Base-by-base conservation (phyloP, 2,888 invertebrate species). In the Leistus spinibarbis region DNA sequence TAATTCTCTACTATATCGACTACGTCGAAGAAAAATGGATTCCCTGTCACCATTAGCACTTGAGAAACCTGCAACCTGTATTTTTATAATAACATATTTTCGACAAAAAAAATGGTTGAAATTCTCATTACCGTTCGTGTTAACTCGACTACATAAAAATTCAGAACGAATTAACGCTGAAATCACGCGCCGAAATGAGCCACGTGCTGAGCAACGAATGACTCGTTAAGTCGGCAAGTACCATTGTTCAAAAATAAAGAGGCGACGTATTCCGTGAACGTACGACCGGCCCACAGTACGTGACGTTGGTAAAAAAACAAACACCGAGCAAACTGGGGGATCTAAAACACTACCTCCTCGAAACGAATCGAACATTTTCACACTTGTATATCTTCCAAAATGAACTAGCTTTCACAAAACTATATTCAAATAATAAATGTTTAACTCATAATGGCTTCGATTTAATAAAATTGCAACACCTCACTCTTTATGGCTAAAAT, bases 251-350 rank as follows among this genome's bases (percentile, higher is more conserved):
- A 60, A 60, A 2, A 60, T 60, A 22, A 60, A 22, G 60, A 60
- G 60, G 60, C 60, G 60, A 60, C 60, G 60, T 60, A 60, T 60
- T 60, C 60, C 60, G 60, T 60, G 13, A 60, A 5, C 60, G 60
- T 60, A 60, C 60, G 60, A 10, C 17, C 60, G 19, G 22, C 60
- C 60, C 60, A 60, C 60, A 19, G 60, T 60, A 60, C 60, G 60
- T 60, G 60, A 60, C 19, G 60, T 60, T 20, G 60, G 60, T 22
- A 4, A 20, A 54, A 16, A 17, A 60, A 60, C 19, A 60, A 9
- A 40, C 40, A 40, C 40, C 13, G 40, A 40, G 13, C 40, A 40
- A 40, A 40, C 40, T 10, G n/a, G n/a, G n/a, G n/a, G n/a, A n/a
- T n/a, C n/a, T n/a, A n/a, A n/a, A n/a, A n/a, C n/a, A n/a, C n/a